These are phyloP conservation scores for Diplosoma virens DNA, from an alignment of 23 tunicate species.

Conservation along the genomic window DNA sequence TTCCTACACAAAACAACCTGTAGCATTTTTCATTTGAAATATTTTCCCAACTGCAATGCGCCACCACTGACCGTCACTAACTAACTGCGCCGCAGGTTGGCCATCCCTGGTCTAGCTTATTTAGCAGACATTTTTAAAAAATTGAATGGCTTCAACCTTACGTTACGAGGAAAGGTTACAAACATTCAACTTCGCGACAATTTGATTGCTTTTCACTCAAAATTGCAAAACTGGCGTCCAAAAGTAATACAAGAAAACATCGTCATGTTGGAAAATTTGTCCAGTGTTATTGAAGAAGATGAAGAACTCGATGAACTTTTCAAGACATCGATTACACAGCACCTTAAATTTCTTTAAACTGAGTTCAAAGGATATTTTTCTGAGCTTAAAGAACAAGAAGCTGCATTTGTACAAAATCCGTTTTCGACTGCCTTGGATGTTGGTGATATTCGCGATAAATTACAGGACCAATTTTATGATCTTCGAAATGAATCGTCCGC, in stretches of 20 bases:
- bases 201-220: constrained; percentile 25
- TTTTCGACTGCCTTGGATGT: constrained; percentile 23
- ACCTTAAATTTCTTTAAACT: constrained; percentile 29
- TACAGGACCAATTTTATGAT: constrained; percentile 41
- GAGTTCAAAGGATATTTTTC: constrained; percentile 38
- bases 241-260: constrained; percentile 23
- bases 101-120: too few relatives aligned
- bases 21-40: too few relatives aligned
- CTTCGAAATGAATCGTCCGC: constrained; percentile 33
- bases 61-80: too few relatives aligned
- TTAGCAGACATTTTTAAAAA: too few relatives aligned
- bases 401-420: too few relatives aligned
- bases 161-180: constrained; percentile 19
- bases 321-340: constrained; percentile 44
- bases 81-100: too few relatives aligned
- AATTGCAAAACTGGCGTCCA: constrained; percentile 41
- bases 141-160: background rate
- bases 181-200: constrained; percentile 31
- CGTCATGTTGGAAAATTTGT: constrained; percentile 15
- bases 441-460: constrained; percentile 16
- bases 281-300: constrained; percentile 17
- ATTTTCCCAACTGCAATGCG: too few relatives aligned
- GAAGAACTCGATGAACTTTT: constrained; percentile 24
- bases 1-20: too few relatives aligned
- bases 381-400: constrained; percentile 35